Percentiles rank a stretch among this genome's conserved stretches.
Evolutionary conservation across 1,140 invertebrate genomes (phyloP).

Genomic region (Neomicropteryx cornuta): DNA sequence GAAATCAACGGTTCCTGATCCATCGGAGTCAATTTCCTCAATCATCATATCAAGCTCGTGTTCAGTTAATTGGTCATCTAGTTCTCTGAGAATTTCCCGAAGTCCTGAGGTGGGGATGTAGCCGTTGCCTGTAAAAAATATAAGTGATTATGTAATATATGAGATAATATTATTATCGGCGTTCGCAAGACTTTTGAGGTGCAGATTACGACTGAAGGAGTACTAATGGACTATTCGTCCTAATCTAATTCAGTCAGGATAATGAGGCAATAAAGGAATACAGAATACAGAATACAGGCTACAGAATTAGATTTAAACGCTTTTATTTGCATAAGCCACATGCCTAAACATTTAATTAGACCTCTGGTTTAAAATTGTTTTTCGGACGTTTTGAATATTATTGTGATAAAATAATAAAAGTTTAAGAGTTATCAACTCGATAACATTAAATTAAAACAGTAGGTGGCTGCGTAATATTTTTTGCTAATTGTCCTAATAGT

Average conservation of each 20-base stretch:
- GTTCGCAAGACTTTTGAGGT: conserved; percentile 29
- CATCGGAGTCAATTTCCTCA: conserved; percentile 92
- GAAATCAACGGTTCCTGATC: conserved; percentile 60
- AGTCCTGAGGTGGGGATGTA: conserved; percentile 91
- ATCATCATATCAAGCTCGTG: conserved; percentile 92
- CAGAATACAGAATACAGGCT: background rate
- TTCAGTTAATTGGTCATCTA: conserved; percentile 87
- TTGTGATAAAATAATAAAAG: too few relatives aligned
- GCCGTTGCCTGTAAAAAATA: conserved; percentile 62
- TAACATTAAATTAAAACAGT: too few relatives aligned
- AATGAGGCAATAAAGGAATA: background rate
- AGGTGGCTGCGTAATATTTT: too few relatives aligned
- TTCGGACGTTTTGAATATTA: too few relatives aligned
- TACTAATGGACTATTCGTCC: background rate
- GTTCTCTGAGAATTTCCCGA: conserved; percentile 80
- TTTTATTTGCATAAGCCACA: background rate
- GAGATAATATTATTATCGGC: conserved; percentile 63
- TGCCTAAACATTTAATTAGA: too few relatives aligned
- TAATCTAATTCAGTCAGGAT: background rate
- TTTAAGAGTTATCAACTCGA: too few relatives aligned
- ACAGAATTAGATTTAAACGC: conserved; percentile 1
- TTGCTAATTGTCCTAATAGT: too few relatives aligned
- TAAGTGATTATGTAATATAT: conserved; percentile 16
- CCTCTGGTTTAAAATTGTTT: too few relatives aligned
- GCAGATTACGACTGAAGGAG: background rate